Conservation (phyloP, 2,113 vertebrate species). For the Smithornis capensis region DNA sequence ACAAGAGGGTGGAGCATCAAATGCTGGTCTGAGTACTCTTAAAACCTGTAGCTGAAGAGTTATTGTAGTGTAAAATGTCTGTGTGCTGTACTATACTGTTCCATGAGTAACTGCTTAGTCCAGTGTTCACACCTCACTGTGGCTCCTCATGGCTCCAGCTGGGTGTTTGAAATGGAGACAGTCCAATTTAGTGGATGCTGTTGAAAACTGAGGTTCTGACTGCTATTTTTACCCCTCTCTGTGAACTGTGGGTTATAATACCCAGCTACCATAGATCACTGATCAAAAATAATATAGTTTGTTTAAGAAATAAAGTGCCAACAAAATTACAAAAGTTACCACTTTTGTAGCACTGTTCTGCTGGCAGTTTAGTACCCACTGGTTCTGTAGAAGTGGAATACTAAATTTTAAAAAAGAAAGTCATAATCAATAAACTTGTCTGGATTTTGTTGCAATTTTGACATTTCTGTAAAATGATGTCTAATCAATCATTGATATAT, state of each 20-base stretch:
- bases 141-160: not conserved
- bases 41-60: not conserved
- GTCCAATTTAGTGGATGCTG: not conserved
- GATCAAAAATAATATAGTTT: not conserved
- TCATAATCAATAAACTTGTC: not conserved
- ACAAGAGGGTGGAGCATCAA: not conserved
- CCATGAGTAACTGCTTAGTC: not conserved
- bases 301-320: not conserved
- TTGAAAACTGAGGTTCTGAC: not conserved
- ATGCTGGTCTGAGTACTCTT: not conserved
- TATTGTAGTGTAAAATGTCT: not conserved
- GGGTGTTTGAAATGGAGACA: not conserved
- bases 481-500: not conserved
- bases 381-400: not conserved
- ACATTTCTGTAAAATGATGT: not conserved
- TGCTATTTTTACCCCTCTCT: not conserved
- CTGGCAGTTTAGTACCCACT: not conserved
- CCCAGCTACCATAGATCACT: not conserved
- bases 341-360: not conserved
- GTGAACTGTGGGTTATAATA: not conserved
- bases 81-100: not conserved
- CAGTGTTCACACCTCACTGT: not conserved
- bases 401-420: not conserved
- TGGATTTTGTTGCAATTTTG: not conserved
- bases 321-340: not conserved